Percentiles rank a stretch among this genome's conserved stretches.
Conservation (phyloP, 2,797 vertebrate species). For the Leptatherina wallacei region DNA sequence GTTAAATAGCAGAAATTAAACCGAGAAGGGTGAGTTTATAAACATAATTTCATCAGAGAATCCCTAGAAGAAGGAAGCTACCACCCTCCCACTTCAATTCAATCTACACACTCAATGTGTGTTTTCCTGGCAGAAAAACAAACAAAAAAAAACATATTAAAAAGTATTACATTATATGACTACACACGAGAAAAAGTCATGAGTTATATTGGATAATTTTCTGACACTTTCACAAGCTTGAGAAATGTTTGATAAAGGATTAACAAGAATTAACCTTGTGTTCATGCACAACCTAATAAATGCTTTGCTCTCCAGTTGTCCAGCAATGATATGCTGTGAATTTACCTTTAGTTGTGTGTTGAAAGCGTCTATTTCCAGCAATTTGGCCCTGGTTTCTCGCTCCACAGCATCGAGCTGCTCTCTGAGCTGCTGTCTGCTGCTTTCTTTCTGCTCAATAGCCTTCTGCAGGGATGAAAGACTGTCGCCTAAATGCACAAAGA, state of each 20-base stretch:
- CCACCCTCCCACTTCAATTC: background rate
- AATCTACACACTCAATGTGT: background rate
- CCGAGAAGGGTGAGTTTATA: background rate
- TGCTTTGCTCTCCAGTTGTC: background rate
- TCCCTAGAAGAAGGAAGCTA: background rate
- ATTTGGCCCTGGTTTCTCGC: slow-evolving; percentile 93
- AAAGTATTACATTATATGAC: background rate
- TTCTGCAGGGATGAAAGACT: slow-evolving; percentile 93
- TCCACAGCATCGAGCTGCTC: slow-evolving; percentile 95
- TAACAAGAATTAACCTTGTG: too few relatives aligned
- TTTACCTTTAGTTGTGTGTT: slow-evolving; percentile 97
- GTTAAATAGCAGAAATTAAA: background rate
- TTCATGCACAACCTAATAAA: too few relatives aligned
- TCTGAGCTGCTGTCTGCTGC: slow-evolving; percentile 89
- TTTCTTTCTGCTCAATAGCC: slow-evolving; percentile 93
- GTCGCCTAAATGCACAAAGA: slow-evolving; percentile 84
- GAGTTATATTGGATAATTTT: background rate
- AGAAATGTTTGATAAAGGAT: too few relatives aligned
- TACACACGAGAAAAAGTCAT: background rate
- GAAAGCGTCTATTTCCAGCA: slow-evolving; percentile 96
- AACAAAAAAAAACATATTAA: background rate
- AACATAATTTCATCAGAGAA: background rate
- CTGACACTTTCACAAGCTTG: too few relatives aligned
- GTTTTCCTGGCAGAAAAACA: background rate
- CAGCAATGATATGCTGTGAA: background rate